These are phyloP conservation scores for Osmerus mordax DNA, from an alignment of 2,113 vertebrate genomes.

Conservation along the genomic window DNA sequence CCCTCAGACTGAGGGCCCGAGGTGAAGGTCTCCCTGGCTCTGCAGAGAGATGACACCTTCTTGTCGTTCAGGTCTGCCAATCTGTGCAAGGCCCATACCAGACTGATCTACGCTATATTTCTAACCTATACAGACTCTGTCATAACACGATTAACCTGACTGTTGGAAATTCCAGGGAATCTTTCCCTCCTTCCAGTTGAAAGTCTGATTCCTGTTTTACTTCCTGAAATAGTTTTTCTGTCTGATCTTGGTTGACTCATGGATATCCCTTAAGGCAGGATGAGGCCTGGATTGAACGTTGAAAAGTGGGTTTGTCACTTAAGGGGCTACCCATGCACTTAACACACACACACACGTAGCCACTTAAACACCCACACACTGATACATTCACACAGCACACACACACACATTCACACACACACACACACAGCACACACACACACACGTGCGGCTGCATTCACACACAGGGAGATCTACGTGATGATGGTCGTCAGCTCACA, in stretches of 20 bases:
- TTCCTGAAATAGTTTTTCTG: background rate
- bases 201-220: background rate
- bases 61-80: no score
- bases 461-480: conserved; percentile 27
- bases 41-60: no score
- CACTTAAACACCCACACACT: background rate
- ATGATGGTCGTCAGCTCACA: conserved; percentile 23
- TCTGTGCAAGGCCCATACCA: no score
- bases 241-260: background rate
- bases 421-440: background rate
- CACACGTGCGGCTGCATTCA: background rate
- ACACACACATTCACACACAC: background rate
- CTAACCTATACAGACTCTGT: no score
- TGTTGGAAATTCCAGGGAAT: background rate
- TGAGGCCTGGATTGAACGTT: background rate
- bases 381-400: conserved; percentile 3
- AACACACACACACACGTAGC: background rate
- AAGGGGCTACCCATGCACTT: background rate
- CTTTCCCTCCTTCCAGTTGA: background rate
- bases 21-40: no score
- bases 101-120: no score
- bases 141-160: no score
- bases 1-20: no score
- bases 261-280: background rate
- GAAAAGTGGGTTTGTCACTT: background rate